These are phyloP conservation scores for Cristatella mucedo DNA, from an alignment of 2,888 invertebrate species.

Conservation along the genomic window DNA sequence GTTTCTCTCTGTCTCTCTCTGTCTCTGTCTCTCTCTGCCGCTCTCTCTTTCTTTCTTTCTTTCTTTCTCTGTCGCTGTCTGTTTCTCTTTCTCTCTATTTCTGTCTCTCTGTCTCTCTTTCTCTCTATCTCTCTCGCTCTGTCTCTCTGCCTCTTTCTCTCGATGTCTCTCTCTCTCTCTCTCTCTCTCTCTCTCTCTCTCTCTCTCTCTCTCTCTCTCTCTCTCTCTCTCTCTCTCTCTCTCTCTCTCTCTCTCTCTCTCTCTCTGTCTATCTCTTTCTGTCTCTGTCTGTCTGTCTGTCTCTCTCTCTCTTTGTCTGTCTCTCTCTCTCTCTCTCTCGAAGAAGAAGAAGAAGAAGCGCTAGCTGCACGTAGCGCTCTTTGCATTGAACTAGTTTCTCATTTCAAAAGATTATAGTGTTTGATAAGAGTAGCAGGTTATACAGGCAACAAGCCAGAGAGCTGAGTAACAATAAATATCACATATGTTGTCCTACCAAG, in stretches of 20 bases:
- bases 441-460: too few species aligned
- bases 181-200: not conserved
- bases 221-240: slow-evolving; percentile 7
- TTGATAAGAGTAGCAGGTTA: too few species aligned
- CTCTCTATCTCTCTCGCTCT: not conserved
- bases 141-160: not conserved
- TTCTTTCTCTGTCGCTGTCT: too few species aligned
- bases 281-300: not conserved
- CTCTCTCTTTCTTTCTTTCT: slow-evolving; percentile 1
- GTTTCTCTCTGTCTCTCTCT: not conserved
- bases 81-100: not conserved
- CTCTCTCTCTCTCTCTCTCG: slow-evolving; percentile 1
- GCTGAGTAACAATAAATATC: too few species aligned
- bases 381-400: too few species aligned
- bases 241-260: not conserved
- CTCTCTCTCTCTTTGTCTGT: not conserved
- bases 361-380: too few species aligned
- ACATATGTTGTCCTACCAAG: too few species aligned
- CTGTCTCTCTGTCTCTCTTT: not conserved
- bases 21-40: not conserved
- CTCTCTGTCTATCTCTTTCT: not conserved
- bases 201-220: slow-evolving; percentile 2
- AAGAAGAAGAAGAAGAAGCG: too few species aligned
- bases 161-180: not conserved
- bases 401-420: too few species aligned